Percentiles rank a stretch among this genome's conserved stretches.
These are phyloP conservation scores for Hypercompe scribonia DNA, from an alignment of 2,888 invertebrate genomes.

Conservation along the genomic window DNA sequence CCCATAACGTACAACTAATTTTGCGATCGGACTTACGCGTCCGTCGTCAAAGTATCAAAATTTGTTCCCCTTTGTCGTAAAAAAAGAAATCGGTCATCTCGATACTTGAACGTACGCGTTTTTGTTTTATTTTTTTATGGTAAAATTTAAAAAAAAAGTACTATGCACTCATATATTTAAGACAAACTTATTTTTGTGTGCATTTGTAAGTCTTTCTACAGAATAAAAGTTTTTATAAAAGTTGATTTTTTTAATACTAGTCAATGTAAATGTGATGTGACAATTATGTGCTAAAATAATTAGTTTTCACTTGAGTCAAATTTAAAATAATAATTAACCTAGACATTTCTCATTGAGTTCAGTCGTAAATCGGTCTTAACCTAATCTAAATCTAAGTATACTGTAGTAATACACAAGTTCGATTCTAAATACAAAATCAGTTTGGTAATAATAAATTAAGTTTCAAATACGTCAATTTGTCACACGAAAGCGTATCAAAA, in stretches of 20 bases:
- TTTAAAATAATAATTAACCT: neutral
- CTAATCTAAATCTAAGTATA: neutral
- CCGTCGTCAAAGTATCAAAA: constrained; percentile 6
- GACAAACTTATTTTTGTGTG: too few relatives aligned
- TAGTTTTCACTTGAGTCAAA: neutral
- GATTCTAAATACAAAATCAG: neutral
- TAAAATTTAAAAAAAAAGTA: neutral
- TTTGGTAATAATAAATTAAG: neutral
- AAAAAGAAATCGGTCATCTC: constrained; percentile 6
- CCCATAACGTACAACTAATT: neutral
- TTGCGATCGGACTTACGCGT: constrained; percentile 1
- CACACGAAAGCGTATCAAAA: constrained; percentile 30
- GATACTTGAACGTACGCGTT: constrained; percentile 1
- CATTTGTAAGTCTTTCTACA: too few relatives aligned
- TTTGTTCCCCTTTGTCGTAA: constrained; percentile 1
- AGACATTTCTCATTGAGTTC: neutral
- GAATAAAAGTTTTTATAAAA: neutral
- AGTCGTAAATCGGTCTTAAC: neutral
- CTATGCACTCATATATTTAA: too few relatives aligned
- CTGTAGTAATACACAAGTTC: neutral
- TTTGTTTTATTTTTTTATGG: neutral
- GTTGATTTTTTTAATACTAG: neutral
- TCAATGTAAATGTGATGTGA: neutral
- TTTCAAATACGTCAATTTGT: constrained; percentile 14
- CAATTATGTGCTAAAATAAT: neutral